Conservation (phyloP, 1,140 invertebrate species). For the Drosophila varians region DNA sequence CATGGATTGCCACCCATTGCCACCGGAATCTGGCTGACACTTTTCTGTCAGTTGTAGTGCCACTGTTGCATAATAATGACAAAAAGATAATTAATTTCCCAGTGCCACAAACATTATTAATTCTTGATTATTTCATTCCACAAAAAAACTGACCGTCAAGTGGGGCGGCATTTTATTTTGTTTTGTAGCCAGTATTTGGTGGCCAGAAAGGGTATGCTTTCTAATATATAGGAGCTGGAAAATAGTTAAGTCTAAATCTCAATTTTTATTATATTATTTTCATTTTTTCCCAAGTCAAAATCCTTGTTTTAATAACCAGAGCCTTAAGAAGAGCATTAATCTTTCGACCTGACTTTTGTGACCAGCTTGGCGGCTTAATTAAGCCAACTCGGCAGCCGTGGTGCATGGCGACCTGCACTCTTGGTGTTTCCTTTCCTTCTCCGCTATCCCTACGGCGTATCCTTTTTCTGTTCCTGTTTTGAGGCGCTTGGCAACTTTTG, state of each 20-base stretch:
- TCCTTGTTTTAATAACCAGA: too few species aligned
- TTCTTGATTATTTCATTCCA: slow-evolving; percentile 55
- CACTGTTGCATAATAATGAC: slow-evolving; percentile 27
- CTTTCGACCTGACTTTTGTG: slow-evolving; percentile 3
- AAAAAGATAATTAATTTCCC: slow-evolving; percentile 42
- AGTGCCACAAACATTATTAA: slow-evolving; percentile 54
- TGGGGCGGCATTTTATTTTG: neutral
- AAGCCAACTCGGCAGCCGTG: slow-evolving; percentile 31
- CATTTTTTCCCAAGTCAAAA: too few species aligned
- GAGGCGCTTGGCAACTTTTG: slow-evolving; percentile 31
- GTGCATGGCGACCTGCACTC: slow-evolving; percentile 32
- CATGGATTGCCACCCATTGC: neutral
- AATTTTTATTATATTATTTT: too few species aligned
- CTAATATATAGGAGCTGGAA: too few species aligned
- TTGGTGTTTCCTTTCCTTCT: slow-evolving; percentile 18
- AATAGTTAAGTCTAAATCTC: too few species aligned
- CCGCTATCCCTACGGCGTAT: slow-evolving; percentile 1
- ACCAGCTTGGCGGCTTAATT: slow-evolving; percentile 30
- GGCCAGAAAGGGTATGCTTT: too few species aligned
- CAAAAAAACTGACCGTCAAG: slow-evolving; percentile 13
- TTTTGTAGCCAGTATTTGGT: neutral
- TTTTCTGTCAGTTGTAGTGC: neutral
- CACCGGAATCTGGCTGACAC: neutral
- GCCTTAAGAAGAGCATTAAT: slow-evolving; percentile 16
- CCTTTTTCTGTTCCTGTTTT: slow-evolving; percentile 14